Percentiles rank a stretch among this genome's conserved stretches.
Conservation (phyloP, 2,888 invertebrate species). For the Dascillus cervinus region DNA sequence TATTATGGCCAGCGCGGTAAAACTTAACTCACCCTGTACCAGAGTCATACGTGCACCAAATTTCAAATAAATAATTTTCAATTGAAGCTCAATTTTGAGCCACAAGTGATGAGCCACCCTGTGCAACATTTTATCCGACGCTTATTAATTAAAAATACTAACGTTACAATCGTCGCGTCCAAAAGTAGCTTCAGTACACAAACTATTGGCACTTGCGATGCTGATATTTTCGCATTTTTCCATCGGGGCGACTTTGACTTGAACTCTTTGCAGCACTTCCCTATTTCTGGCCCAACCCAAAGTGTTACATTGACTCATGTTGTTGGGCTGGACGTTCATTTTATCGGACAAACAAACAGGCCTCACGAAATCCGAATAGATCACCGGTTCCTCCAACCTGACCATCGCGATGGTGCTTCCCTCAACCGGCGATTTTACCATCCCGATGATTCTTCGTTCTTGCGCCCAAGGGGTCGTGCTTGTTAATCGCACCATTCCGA, state of each 20-base stretch:
- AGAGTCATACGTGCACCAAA: too few relatives aligned
- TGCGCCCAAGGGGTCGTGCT: slow-evolving; percentile 84
- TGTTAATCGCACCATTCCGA: slow-evolving; percentile 68
- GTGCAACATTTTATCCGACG: too few relatives aligned
- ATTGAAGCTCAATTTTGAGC: too few relatives aligned
- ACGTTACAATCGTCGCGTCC: slow-evolving; percentile 78
- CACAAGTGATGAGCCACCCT: too few relatives aligned
- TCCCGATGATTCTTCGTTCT: slow-evolving; percentile 72
- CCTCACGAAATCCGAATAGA: slow-evolving; percentile 73
- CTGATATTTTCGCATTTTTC: slow-evolving; percentile 79
- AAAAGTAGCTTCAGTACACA: slow-evolving; percentile 74
- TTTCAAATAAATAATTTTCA: too few relatives aligned
- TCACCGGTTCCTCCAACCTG: slow-evolving; percentile 67
- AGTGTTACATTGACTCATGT: slow-evolving; percentile 63
- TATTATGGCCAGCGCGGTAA: too few relatives aligned
- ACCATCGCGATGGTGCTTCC: slow-evolving; percentile 78
- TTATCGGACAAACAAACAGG: slow-evolving; percentile 69
- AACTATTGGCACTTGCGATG: slow-evolving; percentile 73
- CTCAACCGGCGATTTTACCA: slow-evolving; percentile 84
- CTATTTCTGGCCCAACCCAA: slow-evolving; percentile 81
- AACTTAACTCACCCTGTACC: too few relatives aligned
- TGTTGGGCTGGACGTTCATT: slow-evolving; percentile 23
- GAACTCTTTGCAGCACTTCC: slow-evolving; percentile 74
- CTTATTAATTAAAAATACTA: slow-evolving; percentile 39
- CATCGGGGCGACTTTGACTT: slow-evolving; percentile 68